Base-by-base conservation (phyloP, 2,888 invertebrate species). In the Drosophila putrida region DNA sequence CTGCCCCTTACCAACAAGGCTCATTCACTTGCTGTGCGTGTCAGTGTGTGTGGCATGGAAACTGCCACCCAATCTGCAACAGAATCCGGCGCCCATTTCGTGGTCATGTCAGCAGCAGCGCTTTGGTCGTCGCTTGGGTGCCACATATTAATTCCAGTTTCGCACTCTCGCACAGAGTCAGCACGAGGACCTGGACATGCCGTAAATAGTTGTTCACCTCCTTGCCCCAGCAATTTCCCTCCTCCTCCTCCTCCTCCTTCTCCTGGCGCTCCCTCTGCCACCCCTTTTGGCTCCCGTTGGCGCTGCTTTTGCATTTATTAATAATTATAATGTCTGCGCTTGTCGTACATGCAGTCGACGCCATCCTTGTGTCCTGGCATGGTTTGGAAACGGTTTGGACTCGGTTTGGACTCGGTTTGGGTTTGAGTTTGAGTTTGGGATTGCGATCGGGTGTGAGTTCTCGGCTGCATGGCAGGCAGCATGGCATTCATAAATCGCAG, bases 101-200 rank as follows among this genome's bases (percentile, higher is more conserved):
- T 28, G 70, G 74, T 68, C 38, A 64, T 71, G 70, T 71, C 68
- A 82, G 66, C 54, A 74, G 59, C 66, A 70, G 68, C 63, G 78
- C 75, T 86, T 69, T 78, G 66, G 54, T 71, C 61, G 65, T 69
- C 69, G 72, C 65, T 63, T 51, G 83, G 86, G 91, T 90, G 90
- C 90, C 86, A 90, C 90, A 90, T 90, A 89, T 91, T 90, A 90
- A 90, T 91, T 79, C 90, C 89, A 79, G 71, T 83, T 89, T 90
- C 86, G 85, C 91, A 90, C 90, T 82, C 82, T 69, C 49, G 68
- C 71, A 33, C 74, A 71, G 82, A 27, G 38, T 6, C 10, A n/a
- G 33, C 4, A 35, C 2, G 4, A n/a, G 33, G 6, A 35, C 0
- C 44, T 38, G 75, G 50, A 88, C 86, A 89, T 90, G 82, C 90